These are phyloP conservation scores for Umimayanthus chanpuru DNA, from an alignment of 92 coral and sea anemone genomes.

Conservation along the genomic window DNA sequence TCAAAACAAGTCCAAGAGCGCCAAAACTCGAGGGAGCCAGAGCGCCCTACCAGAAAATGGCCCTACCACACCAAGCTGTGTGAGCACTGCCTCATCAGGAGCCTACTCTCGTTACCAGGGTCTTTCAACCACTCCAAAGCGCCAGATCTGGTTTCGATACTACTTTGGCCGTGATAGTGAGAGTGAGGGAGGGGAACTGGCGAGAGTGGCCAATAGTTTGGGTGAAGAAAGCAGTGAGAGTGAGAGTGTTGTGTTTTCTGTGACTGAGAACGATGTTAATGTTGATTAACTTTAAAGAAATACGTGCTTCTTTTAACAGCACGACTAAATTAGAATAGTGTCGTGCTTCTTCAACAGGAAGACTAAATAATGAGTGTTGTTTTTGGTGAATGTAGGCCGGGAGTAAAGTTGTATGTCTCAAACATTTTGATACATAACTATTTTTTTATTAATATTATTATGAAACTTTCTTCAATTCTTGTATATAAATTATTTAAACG, in stretches of 20 bases:
- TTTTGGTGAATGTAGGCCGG: neutral
- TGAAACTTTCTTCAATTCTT: neutral
- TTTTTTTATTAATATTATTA: no score
- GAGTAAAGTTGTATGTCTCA: neutral
- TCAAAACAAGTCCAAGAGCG: constrained; percentile 5
- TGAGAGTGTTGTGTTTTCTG: neutral
- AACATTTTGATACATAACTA: no score
- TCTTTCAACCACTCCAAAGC: constrained; percentile 62
- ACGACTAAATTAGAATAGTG: neutral
- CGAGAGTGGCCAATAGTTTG: constrained; percentile 14
- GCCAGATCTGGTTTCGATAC: constrained; percentile 58
- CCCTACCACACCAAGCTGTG: neutral
- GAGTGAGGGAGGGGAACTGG: constrained; percentile 31
- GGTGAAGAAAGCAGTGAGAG: neutral
- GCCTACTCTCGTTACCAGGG: constrained; percentile 62
- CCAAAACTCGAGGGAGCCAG: constrained; percentile 20
- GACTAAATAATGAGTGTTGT: no score
- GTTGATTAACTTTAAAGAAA: neutral
- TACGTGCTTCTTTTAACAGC: neutral
- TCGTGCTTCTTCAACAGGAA: neutral
- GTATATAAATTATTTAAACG: no score
- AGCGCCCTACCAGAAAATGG: neutral
- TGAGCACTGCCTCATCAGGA: constrained; percentile 45
- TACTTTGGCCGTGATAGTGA: constrained; percentile 49
- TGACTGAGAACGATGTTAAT: neutral